Evolutionary conservation across 37 sponge, comb jelly and placozoan genomes (phyloP).

Genomic region (Mnemiopsis leidyi): DNA sequence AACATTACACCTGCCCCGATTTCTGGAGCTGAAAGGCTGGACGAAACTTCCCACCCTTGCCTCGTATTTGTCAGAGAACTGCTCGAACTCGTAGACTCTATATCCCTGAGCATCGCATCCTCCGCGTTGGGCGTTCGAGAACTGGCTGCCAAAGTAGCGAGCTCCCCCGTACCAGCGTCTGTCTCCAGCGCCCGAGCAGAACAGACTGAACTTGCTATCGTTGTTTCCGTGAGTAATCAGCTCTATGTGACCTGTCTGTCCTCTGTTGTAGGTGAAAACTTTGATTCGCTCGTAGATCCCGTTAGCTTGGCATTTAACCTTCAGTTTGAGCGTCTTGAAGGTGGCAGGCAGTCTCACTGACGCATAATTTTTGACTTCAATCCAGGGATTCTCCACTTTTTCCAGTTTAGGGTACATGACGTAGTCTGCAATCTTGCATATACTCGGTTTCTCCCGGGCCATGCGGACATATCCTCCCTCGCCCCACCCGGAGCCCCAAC

Average conservation of each 20-base stretch:
- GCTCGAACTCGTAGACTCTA: background rate
- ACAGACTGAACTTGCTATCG: background rate
- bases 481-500: slow-evolving; percentile 17
- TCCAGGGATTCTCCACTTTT: background rate
- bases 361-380: background rate
- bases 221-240: background rate
- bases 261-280: background rate
- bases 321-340: background rate
- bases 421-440: background rate
- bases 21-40: background rate
- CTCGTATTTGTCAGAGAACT: background rate
- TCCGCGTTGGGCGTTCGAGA: background rate
- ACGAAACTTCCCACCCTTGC: background rate
- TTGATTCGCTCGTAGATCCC: background rate
- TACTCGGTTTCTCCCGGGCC: background rate
- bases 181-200: background rate
- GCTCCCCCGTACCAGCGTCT: background rate
- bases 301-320: background rate
- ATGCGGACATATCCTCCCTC: background rate
- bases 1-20: background rate
- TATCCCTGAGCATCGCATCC: background rate
- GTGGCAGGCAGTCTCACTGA: background rate
- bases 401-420: background rate
- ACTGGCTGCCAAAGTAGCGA: background rate
- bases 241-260: background rate